A percentile compares a stretch with the other conserved stretches of the same genome.
These are phyloP conservation scores for Colius striatus DNA, from an alignment of 2,113 vertebrate genomes.

Conservation along the genomic window DNA sequence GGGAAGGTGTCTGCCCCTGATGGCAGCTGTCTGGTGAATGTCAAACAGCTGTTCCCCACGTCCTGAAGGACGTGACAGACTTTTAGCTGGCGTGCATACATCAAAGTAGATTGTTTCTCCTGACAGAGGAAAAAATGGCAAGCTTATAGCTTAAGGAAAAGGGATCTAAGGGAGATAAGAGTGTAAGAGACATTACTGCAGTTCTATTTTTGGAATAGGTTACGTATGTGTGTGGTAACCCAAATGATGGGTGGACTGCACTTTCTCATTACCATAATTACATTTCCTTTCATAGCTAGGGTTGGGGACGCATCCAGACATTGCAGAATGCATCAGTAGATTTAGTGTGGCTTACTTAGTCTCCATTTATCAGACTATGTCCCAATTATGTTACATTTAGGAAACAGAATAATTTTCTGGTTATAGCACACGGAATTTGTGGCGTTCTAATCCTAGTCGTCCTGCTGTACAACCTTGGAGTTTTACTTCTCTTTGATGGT, in stretches of 20 bases:
- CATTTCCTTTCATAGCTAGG: constrained; percentile 68
- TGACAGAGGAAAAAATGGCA: background rate
- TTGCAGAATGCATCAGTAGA: constrained; percentile 66
- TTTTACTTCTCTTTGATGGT: constrained; percentile 65
- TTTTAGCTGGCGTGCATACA: background rate
- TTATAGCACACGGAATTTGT: constrained; percentile 64
- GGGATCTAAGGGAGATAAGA: constrained; percentile 38
- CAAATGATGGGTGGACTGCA: constrained; percentile 64
- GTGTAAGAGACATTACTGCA: background rate
- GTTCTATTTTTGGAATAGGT: constrained; percentile 38
- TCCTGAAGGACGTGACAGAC: fast-evolving
- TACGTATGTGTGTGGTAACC: constrained; percentile 64
- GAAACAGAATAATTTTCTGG: constrained; percentile 66
- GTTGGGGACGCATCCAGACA: constrained; percentile 55
- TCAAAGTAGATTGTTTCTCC: background rate
- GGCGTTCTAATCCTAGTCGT: constrained; percentile 68
- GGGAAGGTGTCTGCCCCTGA: background rate
- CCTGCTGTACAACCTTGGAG: constrained; percentile 42
- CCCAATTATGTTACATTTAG: constrained; percentile 65
- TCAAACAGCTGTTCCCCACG: background rate
- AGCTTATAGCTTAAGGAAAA: background rate
- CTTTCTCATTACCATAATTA: constrained; percentile 68
- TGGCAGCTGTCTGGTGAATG: background rate
- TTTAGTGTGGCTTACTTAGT: constrained; percentile 61
- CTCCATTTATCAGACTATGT: constrained; percentile 67